Conservation (phyloP, 2,797 vertebrate genomes). For the Enteromius argenteus region DNA sequence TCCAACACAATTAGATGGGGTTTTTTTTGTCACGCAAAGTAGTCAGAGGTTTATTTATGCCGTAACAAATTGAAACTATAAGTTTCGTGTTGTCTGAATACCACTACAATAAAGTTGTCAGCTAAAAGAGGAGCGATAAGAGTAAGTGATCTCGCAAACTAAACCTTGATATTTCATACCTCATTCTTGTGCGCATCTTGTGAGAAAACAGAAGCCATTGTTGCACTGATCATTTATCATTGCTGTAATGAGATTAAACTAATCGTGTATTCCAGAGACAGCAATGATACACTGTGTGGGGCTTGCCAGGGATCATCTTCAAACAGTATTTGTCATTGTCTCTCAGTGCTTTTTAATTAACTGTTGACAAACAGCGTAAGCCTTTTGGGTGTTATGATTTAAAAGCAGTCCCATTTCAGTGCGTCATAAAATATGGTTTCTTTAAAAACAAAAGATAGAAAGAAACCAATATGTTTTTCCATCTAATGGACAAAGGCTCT, state of each 20-base stretch:
- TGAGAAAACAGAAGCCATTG: slow-evolving; percentile 67
- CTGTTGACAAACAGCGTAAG: slow-evolving; percentile 71
- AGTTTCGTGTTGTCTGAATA: slow-evolving; percentile 23
- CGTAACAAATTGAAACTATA: slow-evolving; percentile 38
- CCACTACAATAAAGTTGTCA: slow-evolving; percentile 38
- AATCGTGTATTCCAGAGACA: slow-evolving; percentile 79
- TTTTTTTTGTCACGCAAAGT: slow-evolving; percentile 28
- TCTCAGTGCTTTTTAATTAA: slow-evolving; percentile 79
- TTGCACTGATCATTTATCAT: slow-evolving; percentile 76
- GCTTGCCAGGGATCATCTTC: slow-evolving; percentile 78
- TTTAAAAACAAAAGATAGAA: slow-evolving; percentile 12
- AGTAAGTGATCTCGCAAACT: slow-evolving; percentile 20
- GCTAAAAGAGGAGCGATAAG: slow-evolving; percentile 11
- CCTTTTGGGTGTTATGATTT: slow-evolving; percentile 68
- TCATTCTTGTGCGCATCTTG: slow-evolving; percentile 52
- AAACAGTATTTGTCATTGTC: slow-evolving; percentile 82
- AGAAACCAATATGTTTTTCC: slow-evolving; percentile 4
- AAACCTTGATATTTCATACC: slow-evolving; percentile 37
- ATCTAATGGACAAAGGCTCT: neutral
- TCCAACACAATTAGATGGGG: slow-evolving; percentile 33
- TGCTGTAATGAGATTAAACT: slow-evolving; percentile 78
- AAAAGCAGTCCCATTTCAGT: slow-evolving; percentile 61
- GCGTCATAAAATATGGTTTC: slow-evolving; percentile 19
- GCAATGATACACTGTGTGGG: slow-evolving; percentile 75
- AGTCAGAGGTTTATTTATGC: slow-evolving; percentile 42